These are phyloP conservation scores for Lichenostomus cassidix DNA, from an alignment of 2,113 vertebrate genomes.

Conservation along the genomic window DNA sequence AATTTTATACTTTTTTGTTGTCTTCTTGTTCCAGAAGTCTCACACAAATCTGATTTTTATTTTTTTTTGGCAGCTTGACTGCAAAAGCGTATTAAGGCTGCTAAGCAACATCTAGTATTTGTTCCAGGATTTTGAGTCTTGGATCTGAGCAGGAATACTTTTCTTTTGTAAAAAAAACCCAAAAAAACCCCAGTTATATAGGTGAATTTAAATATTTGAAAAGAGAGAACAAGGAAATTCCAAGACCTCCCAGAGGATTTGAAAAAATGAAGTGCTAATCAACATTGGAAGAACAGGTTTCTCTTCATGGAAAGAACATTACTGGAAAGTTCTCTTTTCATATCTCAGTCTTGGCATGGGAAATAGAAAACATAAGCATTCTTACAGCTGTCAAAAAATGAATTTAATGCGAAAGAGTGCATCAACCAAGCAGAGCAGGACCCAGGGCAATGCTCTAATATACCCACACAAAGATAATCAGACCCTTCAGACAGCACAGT, in stretches of 20 bases:
- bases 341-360: not conserved
- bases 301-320: not conserved
- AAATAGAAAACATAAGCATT: constrained; percentile 6
- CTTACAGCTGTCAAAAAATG: not conserved
- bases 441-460: not conserved
- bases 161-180: not conserved
- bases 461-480: not conserved
- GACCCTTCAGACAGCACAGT: not conserved
- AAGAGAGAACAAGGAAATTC: not conserved
- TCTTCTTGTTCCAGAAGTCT: not conserved
- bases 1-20: not conserved
- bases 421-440: not conserved
- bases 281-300: not conserved
- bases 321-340: not conserved
- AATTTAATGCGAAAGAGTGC: not conserved
- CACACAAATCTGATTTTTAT: not conserved
- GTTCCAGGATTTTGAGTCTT: not conserved
- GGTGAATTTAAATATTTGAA: not conserved
- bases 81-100: not conserved
- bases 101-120: not conserved
- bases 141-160: not conserved
- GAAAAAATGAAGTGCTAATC: not conserved
- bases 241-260: not conserved
- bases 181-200: not conserved
- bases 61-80: not conserved